These are phyloP conservation scores for Ammospiza nelsoni DNA, from an alignment of 2,113 vertebrate genomes.

Conservation along the genomic window DNA sequence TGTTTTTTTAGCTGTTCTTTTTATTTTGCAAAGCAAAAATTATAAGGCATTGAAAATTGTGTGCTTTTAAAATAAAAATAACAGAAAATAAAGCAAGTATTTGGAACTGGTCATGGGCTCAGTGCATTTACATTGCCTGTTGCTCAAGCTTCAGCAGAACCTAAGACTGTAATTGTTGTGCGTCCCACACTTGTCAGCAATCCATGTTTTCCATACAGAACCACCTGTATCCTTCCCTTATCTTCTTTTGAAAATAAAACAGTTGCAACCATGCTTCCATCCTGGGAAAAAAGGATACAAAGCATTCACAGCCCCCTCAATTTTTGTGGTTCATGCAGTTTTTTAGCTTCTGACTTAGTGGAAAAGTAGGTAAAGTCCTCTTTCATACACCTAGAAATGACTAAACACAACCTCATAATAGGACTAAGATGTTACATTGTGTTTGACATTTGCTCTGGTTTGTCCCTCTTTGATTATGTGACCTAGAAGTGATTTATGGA, in stretches of 20 bases:
- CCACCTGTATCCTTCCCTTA: background rate
- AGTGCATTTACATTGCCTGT: background rate
- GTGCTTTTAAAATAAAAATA: background rate
- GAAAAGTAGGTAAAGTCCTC: background rate
- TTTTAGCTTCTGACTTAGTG: background rate
- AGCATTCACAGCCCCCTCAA: background rate
- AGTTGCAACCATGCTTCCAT: background rate
- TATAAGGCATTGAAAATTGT: background rate
- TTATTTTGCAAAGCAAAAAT: background rate
- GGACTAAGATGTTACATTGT: background rate
- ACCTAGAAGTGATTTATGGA: background rate
- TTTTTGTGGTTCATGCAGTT: background rate
- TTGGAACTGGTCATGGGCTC: background rate
- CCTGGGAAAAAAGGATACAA: background rate
- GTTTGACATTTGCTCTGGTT: background rate
- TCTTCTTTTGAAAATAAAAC: background rate
- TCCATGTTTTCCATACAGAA: background rate
- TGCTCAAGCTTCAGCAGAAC: background rate
- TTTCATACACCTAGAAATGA: background rate
- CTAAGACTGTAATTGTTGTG: background rate
- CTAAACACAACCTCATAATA: background rate
- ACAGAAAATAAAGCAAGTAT: background rate
- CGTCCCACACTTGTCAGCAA: background rate
- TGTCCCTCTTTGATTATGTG: background rate
- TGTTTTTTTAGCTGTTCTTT: background rate